A percentile compares a stretch with the other conserved stretches of the same genome.
These are phyloP conservation scores for Empis stercorea DNA, from an alignment of 2,888 invertebrate genomes.

Conservation along the genomic window DNA sequence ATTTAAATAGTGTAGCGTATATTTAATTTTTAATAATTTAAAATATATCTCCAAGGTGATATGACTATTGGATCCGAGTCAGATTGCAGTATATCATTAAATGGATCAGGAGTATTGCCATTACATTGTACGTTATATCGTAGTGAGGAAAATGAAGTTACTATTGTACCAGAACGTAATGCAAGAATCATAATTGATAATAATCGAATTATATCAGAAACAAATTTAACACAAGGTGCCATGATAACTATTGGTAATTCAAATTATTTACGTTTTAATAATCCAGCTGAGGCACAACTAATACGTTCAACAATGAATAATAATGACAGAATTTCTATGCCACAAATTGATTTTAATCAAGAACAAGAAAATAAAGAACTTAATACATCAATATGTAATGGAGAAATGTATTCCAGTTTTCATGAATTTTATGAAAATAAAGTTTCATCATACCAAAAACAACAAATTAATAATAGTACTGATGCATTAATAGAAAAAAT, in stretches of 20 bases:
- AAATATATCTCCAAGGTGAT: too few relatives aligned
- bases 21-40: too few relatives aligned
- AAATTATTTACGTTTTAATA: slow-evolving; percentile 85
- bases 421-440: slow-evolving; percentile 3
- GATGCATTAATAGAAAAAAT: too few relatives aligned
- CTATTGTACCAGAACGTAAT: slow-evolving; percentile 61
- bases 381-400: neutral
- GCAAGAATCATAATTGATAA: slow-evolving; percentile 65
- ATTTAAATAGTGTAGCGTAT: too few relatives aligned
- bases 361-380: slow-evolving; percentile 8
- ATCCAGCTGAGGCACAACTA: slow-evolving; percentile 77
- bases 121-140: slow-evolving; percentile 82
- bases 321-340: slow-evolving; percentile 63
- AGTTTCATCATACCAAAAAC: slow-evolving; percentile 10
- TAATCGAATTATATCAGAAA: slow-evolving; percentile 53
- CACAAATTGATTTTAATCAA: slow-evolving; percentile 53
- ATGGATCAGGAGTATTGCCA: slow-evolving; percentile 73
- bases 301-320: slow-evolving; percentile 64
- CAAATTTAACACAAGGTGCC: slow-evolving; percentile 73
- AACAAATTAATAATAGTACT: neutral
- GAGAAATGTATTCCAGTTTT: neutral
- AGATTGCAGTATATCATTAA: slow-evolving; percentile 69
- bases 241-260: slow-evolving; percentile 85
- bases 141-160: slow-evolving; percentile 62
- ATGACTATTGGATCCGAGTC: slow-evolving; percentile 68